phyloP scores from a whole-genome alignment of 2,113 vertebrate genomes.

The Phylloscopus trochiloides region DNA sequence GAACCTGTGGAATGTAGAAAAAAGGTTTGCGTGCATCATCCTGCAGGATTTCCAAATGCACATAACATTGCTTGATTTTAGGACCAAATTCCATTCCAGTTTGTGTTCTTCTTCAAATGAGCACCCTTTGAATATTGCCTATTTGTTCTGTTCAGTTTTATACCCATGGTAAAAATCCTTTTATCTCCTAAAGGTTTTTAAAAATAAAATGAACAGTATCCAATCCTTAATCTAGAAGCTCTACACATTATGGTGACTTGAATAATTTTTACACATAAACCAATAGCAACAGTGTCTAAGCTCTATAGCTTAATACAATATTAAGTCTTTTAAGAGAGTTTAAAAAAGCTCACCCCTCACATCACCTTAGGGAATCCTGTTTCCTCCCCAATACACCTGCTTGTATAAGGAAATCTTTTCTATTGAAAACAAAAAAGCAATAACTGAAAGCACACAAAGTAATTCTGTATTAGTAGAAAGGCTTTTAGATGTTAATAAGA shows the following conservation, averaged over 20 bases:
- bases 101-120: neutral
- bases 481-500: neutral
- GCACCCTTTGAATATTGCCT: neutral
- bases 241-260: neutral
- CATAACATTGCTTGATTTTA: neutral
- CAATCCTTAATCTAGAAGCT: neutral
- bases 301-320: neutral
- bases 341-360: accelerated
- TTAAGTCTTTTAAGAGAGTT: neutral
- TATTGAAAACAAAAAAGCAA: neutral
- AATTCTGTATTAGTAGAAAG: neutral
- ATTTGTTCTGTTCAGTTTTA: neutral
- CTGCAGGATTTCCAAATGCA: neutral
- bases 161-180: neutral
- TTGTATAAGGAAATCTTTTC: neutral
- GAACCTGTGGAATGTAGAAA: neutral
- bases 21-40: neutral
- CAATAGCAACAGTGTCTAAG: neutral
- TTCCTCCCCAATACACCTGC: neutral
- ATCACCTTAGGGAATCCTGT: neutral
- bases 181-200: neutral
- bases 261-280: neutral
- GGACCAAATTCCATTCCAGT: neutral
- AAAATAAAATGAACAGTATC: neutral
- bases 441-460: neutral